A percentile compares a stretch with the other conserved stretches of the same genome.
Conservation (phyloP, 2,113 vertebrate species). For the Clarias gariepinus region DNA sequence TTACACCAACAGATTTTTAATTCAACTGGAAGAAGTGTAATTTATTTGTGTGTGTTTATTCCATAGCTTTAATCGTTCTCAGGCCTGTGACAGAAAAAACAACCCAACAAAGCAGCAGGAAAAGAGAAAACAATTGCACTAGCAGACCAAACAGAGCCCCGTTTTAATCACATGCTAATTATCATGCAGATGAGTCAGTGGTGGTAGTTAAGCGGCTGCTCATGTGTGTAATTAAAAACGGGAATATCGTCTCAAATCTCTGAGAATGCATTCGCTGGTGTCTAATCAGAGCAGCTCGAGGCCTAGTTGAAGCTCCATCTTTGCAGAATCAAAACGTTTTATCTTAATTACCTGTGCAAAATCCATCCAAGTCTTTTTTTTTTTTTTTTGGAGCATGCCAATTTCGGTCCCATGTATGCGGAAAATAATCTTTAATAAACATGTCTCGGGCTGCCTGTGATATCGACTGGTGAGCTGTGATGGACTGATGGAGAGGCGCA, state of each 20-base stretch:
- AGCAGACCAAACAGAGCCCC: slow-evolving; percentile 66
- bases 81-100: slow-evolving; percentile 4
- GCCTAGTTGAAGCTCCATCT: slow-evolving; percentile 67
- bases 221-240: slow-evolving; percentile 81
- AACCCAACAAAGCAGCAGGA: slow-evolving; percentile 40
- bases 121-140: slow-evolving; percentile 61
- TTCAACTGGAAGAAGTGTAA: neutral
- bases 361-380: slow-evolving; percentile 65
- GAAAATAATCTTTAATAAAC: slow-evolving; percentile 60
- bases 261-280: slow-evolving; percentile 65
- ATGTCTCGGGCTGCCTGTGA: slow-evolving; percentile 56
- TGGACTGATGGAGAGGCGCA: slow-evolving; percentile 59
- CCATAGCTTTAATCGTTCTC: neutral
- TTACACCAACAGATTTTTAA: neutral
- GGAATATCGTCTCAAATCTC: slow-evolving; percentile 76
- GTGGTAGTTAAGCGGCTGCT: slow-evolving; percentile 76
- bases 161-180: slow-evolving; percentile 71
- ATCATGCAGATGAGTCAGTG: slow-evolving; percentile 78
- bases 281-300: slow-evolving; percentile 70
- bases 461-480: slow-evolving; percentile 58
- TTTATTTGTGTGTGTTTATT: slow-evolving; percentile 2
- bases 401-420: slow-evolving; percentile 50
- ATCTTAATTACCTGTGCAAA: slow-evolving; percentile 76
- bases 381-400: slow-evolving; percentile 58
- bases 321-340: slow-evolving; percentile 72